Evolutionary conservation across 2,113 vertebrate species (phyloP).

Genomic region (Pogonocichla stellata): DNA sequence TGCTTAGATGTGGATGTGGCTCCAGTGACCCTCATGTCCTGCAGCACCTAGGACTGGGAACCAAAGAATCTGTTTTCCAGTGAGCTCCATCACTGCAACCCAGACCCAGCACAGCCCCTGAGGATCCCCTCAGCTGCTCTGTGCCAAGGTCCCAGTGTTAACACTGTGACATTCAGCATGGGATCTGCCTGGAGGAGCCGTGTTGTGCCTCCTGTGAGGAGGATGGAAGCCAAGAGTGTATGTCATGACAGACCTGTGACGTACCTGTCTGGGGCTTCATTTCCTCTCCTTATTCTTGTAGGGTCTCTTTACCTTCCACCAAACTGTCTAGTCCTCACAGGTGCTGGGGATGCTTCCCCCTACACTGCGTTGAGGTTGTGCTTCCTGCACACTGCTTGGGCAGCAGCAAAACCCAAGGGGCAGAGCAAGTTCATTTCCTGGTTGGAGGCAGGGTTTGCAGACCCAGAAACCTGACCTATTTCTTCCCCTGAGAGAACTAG

Average conservation of each 20-base stretch:
- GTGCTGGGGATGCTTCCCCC: background rate
- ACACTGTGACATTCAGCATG: fast-evolving
- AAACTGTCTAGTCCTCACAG: background rate
- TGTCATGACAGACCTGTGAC: background rate
- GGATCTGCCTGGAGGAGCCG: background rate
- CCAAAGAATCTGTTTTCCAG: background rate
- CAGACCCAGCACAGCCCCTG: background rate
- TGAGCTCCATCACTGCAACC: background rate
- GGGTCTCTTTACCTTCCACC: background rate
- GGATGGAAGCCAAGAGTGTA: background rate
- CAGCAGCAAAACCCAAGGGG: background rate
- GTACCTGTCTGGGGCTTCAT: background rate
- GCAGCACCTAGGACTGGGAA: background rate
- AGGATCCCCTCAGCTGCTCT: fast-evolving
- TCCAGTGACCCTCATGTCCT: background rate
- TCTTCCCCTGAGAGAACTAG: background rate
- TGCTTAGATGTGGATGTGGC: background rate
- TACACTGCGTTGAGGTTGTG: fast-evolving
- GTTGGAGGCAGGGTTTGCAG: background rate
- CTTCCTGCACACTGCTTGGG: background rate
- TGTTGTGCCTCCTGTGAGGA: background rate
- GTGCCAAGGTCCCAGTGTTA: fast-evolving
- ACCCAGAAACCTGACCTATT: background rate
- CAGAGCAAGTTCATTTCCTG: background rate
- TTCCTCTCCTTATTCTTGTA: background rate